These are phyloP conservation scores for Myrmecobius fasciatus DNA, from an alignment of 2,113 vertebrate species.

Conservation along the genomic window DNA sequence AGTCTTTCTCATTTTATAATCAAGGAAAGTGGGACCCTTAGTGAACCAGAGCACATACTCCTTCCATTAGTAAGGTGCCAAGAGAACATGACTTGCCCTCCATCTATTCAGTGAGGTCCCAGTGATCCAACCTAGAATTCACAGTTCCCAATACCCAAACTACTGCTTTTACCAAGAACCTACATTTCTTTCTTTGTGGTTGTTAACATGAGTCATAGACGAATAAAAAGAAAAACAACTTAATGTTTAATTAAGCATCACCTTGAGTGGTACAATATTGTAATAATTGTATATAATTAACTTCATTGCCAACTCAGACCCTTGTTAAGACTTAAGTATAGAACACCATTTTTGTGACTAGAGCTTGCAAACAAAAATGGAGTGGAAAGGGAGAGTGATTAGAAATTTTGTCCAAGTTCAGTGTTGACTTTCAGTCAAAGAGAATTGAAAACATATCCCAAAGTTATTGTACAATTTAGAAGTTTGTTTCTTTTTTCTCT, in stretches of 20 bases:
- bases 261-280: not conserved
- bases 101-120: not conserved
- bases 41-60: not conserved
- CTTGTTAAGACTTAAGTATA: not conserved
- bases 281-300: constrained; percentile 2
- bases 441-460: not conserved
- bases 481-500: not conserved
- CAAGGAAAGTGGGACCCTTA: not conserved
- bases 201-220: not conserved
- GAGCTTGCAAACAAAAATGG: not conserved
- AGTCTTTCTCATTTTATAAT: not conserved
- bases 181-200: not conserved
- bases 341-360: not conserved
- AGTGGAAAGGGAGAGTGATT: not conserved
- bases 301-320: not conserved
- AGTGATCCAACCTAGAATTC: not conserved
- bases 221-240: not conserved
- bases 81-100: not conserved
- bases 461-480: not conserved
- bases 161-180: not conserved
- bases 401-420: not conserved
- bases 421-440: not conserved
- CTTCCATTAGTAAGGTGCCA: not conserved
- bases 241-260: constrained; percentile 3
- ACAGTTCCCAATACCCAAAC: not conserved